phyloP scores from a whole-genome alignment of 2,797 vertebrate genomes.

The Urosaurus nigricauda region DNA sequence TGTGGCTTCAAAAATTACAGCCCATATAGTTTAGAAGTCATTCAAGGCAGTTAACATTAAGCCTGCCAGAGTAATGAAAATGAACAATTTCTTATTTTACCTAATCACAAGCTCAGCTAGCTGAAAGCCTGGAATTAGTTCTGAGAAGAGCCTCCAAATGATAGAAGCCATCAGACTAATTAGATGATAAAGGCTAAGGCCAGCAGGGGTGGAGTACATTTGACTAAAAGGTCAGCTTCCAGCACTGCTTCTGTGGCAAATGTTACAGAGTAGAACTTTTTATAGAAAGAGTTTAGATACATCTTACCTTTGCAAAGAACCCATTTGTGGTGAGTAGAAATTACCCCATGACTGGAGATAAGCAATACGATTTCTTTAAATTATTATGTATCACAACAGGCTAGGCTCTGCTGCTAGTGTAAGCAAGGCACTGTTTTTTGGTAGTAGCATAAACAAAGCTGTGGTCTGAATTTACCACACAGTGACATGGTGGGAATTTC shows the following conservation, averaged over 20 bases:
- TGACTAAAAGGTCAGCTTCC: slow-evolving; percentile 3
- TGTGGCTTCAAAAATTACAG: slow-evolving; percentile 67
- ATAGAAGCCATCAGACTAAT: slow-evolving; percentile 66
- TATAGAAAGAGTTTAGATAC: not conserved
- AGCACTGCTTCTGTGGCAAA: slow-evolving; percentile 20
- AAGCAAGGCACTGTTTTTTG: not conserved
- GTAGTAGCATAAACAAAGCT: not conserved
- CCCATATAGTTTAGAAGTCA: slow-evolving; percentile 67
- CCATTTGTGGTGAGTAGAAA: not conserved
- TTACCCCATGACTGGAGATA: not conserved
- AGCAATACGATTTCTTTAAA: not conserved
- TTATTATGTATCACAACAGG: not conserved
- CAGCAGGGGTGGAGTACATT: not conserved
- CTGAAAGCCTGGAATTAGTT: slow-evolving; percentile 67
- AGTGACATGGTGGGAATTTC: not conserved
- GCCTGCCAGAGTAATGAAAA: slow-evolving; percentile 74
- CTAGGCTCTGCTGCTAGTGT: not conserved
- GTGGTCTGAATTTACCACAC: not conserved
- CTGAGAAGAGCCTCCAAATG: slow-evolving; percentile 63
- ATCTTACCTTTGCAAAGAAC: not conserved
- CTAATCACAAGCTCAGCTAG: slow-evolving; percentile 72
- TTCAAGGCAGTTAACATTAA: slow-evolving; percentile 71
- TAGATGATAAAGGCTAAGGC: slow-evolving; percentile 26
- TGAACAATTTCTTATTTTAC: slow-evolving; percentile 68
- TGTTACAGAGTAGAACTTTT: not conserved